Base-by-base conservation (phyloP, 2,797 vertebrate genomes). In the Danionella dracula region DNA sequence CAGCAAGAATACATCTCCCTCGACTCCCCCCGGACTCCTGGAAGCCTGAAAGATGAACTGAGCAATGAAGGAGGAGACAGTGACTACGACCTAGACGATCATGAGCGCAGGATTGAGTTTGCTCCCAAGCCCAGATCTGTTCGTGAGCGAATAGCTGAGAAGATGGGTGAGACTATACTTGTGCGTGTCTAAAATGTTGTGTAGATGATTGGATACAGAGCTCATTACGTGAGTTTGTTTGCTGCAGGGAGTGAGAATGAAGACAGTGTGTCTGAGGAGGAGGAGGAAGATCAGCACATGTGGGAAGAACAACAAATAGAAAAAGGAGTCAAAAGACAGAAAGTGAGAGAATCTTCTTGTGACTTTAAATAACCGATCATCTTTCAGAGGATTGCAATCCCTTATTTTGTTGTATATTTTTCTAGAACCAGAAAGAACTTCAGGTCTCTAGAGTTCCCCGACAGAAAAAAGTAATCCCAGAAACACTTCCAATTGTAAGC, bases 271-370 rank as follows among this genome's bases (percentile, higher is more conserved):
- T 87, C 87, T 42, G 84, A 86, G 27, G 79, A 83, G 1, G 91
- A 86, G 29, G 83, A 85, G 19, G 88, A 93, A 68, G 90, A 89
- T 51, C 85, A 91, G 60, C 84, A 89, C 12, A 84, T 89, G 53
- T 98, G 95, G 96, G 94, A 95, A 79, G 88, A 93, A 51, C 94
- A 92, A 46, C 96, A 98, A 75, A 94, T 98, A 77, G 88, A 71
- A 56, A 96, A 96, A 83, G 92, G 91, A 12, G 72, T 97, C 64
- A 93, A 89, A 82, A 80, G 88, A 66, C 75, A 70, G 27, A 83
- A 92, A 81, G 91, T 90, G 23, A 49, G 55, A 13, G 31, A 2
- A 4, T 8, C 4, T 8, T 9, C 13, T n/a, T 58, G 48, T 58
- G 21, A 27, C 8, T 8, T 45, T 34, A 8, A 11, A 31, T 31